Base-by-base conservation (phyloP, 1,140 invertebrate genomes). In the Latrodectus geometricus region DNA sequence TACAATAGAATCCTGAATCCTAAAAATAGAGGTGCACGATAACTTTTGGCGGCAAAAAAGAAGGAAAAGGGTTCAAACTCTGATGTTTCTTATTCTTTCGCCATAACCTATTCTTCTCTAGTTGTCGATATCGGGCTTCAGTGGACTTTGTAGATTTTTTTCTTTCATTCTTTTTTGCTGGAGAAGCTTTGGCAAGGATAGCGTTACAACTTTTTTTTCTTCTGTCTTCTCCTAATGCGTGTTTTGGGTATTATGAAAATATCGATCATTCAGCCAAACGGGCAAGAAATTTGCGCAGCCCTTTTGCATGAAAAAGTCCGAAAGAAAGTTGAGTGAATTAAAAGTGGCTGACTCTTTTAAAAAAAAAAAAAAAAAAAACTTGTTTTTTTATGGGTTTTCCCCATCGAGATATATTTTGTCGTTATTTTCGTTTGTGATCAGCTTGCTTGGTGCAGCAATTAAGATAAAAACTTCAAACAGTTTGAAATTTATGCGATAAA, bases 121-220 rank as follows among this genome's bases (percentile, higher is more conserved):
- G 61, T 68, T 79, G 77, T 79, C 77, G 77, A 79, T 79, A 79
- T 79, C 54, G 56, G 54, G n/a, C 74, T 76, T 76, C 23, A 15
- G 35, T 15, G 74, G 56, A 52, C 74, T 76, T 76, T 35, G 35
- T 35, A 35, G 2, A 35, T 35, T 35, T 35, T 35, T 35, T 35
- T 5, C 5, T 35, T 35, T 35, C 35, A n/a, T n/a, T 35, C 15
- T 76, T n/a, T 35, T 61, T 76, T 61, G 54, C 54, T 76, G 74
- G 21, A 56, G 50, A 15, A 50, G 35, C 11, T 35, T 76, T 21
- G 8, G 20, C n/a, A 61, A 76, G 74, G 54, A 35, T 56, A 61
- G 52, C 15, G 52, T 65, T 76, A 23, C 20, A 23, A 7, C 17
- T 74, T 74, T 23, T 76, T 76, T 76, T 76, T 35, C 61, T 56